Evolutionary conservation across 2,797 vertebrate species (phyloP).

Genomic region (Protonibea diacanthus): DNA sequence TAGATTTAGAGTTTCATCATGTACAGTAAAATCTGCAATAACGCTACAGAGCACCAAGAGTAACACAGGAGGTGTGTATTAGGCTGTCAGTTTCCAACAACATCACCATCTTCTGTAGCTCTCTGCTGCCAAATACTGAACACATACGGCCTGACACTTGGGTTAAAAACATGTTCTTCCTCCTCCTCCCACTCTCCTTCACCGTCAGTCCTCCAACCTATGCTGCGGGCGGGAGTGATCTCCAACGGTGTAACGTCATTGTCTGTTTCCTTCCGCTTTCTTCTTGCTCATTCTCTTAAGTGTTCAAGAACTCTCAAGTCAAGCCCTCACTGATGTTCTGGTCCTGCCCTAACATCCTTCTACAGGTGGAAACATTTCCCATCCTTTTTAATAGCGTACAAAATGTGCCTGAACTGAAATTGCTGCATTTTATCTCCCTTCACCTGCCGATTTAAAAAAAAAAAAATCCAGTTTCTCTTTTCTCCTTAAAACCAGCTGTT

Average conservation of each 20-base stretch:
- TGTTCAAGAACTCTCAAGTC: constrained; percentile 24
- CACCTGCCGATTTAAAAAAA: constrained; percentile 9
- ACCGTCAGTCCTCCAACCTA: constrained; percentile 44
- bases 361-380: constrained; percentile 30
- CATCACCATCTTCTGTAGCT: constrained; percentile 48
- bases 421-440: constrained; percentile 11
- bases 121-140: constrained; percentile 51
- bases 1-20: constrained; percentile 35
- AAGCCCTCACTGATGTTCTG: constrained; percentile 12
- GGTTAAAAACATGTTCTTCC: constrained; percentile 53
- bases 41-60: constrained; percentile 25
- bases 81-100: constrained; percentile 59
- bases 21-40: constrained; percentile 40
- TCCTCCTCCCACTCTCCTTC: constrained; percentile 52
- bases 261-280: constrained; percentile 29
- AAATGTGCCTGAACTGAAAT: constrained; percentile 38
- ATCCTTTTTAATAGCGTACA: constrained; percentile 34
- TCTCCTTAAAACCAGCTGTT: constrained; percentile 23
- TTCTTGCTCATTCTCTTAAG: constrained; percentile 24
- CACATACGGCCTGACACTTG: constrained; percentile 56
- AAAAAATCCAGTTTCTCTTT: constrained; percentile 11
- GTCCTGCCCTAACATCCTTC: constrained; percentile 14
- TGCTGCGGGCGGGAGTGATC: constrained; percentile 54
- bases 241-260: constrained; percentile 10
- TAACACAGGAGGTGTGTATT: constrained; percentile 50